Percentiles rank a stretch among this genome's conserved stretches.
Conservation (phyloP, 2,797 vertebrate genomes). For the Potorous gilbertii region DNA sequence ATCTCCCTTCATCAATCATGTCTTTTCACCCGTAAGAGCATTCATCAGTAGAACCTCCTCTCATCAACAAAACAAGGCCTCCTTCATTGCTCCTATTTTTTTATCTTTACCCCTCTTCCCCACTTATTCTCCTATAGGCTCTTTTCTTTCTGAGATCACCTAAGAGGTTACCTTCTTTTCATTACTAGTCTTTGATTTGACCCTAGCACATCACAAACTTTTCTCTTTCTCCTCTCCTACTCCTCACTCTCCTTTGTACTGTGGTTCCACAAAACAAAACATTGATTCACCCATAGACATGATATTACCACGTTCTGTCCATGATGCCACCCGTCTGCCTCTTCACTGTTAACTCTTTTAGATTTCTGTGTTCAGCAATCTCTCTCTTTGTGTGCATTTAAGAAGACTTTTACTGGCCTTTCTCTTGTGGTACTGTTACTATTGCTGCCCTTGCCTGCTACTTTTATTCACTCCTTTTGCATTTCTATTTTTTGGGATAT, state of each 20-base stretch:
- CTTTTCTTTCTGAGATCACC: neutral
- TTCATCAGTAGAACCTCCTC: neutral
- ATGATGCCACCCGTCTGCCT: neutral
- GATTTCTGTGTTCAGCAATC: neutral
- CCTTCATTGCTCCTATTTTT: neutral
- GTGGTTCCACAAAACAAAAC: neutral
- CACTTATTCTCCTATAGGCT: neutral
- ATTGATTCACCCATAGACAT: neutral
- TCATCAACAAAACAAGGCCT: neutral
- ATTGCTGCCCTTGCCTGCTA: neutral
- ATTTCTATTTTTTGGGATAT: neutral
- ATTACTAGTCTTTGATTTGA: neutral
- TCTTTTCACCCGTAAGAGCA: neutral
- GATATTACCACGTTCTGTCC: neutral
- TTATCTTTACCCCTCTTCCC: neutral
- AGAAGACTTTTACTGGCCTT: neutral
- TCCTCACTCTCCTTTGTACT: neutral
- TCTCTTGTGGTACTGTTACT: neutral
- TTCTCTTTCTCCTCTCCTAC: neutral
- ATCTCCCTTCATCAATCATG: neutral
- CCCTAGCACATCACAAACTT: neutral
- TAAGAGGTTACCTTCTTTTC: neutral
- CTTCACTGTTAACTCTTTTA: neutral
- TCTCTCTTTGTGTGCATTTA: neutral
- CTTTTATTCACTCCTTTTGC: neutral